Base-by-base conservation (phyloP, 2,797 vertebrate genomes). In the Myripristis murdjan region DNA sequence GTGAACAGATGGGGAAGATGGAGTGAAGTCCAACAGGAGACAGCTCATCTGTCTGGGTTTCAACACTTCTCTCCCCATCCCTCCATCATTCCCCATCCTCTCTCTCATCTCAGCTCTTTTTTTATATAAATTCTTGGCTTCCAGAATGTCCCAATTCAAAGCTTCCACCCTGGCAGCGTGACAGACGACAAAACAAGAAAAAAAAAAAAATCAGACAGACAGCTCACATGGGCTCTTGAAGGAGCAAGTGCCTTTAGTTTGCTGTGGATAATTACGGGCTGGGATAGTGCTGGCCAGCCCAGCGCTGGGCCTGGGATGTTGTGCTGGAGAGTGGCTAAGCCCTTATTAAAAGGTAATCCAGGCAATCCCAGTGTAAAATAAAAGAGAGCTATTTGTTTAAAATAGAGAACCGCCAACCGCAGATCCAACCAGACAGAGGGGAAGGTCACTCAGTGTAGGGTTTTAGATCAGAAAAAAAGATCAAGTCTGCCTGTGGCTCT, bases 1-100 rank as follows among this genome's bases (percentile, higher is more conserved):
- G 93, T 73, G 96, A 99, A 96, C 97, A 99, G 97, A 99, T 98
- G 97, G 97, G 95, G 92, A 96, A 96, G 96, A 96, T 87, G 93
- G 96, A 96, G 95, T 91, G 94, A 95, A 94, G 93, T 94, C 95
- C 96, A 96, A 94, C 96, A 95, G 94, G 96, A 98, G 96, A 96
- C 94, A 77, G 79, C 95, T 98, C 96, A 96, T 97, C 96, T 97
- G 96, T 96, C 95, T 93, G 91, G 94, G 95, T 91, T 95, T 94
- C 81, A 69, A 80, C 75, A 73, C 81, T 85, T 84, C 73, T 83
- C 75, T 81, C 67, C 69, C 69, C 55, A 70, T 81, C 79, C 47
- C 73, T 67, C 75, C 57, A 39, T 71, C 48, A 70, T 61, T 72
- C 68, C 53, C 70, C n/a, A 37, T 75, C 64, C 58, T 37, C 73